A percentile compares a stretch with the other conserved stretches of the same genome.
phyloP scores from a whole-genome alignment of 2,888 invertebrate genomes.

The Labia minor region DNA sequence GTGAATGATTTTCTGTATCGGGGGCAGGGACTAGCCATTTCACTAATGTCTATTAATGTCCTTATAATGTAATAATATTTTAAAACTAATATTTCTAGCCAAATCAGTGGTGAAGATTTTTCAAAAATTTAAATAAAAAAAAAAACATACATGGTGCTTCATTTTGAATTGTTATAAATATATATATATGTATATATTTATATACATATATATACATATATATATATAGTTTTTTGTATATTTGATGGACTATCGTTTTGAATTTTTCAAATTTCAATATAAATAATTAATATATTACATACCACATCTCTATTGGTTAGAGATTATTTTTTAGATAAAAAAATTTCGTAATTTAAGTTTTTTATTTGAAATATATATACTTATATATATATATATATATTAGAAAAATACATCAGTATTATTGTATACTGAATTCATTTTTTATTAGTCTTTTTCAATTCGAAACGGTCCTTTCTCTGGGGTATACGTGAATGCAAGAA shows the following conservation, averaged over 20 bases:
- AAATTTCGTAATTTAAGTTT: slow-evolving; percentile 22
- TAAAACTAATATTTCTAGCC: slow-evolving; percentile 23
- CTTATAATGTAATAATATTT: slow-evolving; percentile 25
- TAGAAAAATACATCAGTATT: slow-evolving; percentile 24
- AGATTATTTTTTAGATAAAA: slow-evolving; percentile 21
- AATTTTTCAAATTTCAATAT: slow-evolving; percentile 23
- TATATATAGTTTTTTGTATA: slow-evolving; percentile 26
- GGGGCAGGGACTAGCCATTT: slow-evolving; percentile 18
- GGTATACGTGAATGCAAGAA: slow-evolving; percentile 25
- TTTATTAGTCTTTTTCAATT: slow-evolving; percentile 22
- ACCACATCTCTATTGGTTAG: slow-evolving; percentile 1
- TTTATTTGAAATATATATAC: slow-evolving; percentile 22
- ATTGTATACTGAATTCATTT: slow-evolving; percentile 26
- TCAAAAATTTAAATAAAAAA: slow-evolving; percentile 18
- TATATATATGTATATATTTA: slow-evolving; percentile 26
- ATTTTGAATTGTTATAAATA: slow-evolving; percentile 27
- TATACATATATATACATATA: slow-evolving; percentile 25
- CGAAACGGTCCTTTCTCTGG: slow-evolving; percentile 14
- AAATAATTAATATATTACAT: slow-evolving; percentile 22
- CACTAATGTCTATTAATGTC: slow-evolving; percentile 23
- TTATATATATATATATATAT: slow-evolving; percentile 24
- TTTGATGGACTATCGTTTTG: slow-evolving; percentile 24
- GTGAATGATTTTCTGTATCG: slow-evolving; percentile 17
- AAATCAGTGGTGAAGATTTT: slow-evolving; percentile 24
- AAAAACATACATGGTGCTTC: slow-evolving; percentile 27